phyloP scores from a whole-genome alignment of 2,888 invertebrate genomes.

The Tachina fera region DNA sequence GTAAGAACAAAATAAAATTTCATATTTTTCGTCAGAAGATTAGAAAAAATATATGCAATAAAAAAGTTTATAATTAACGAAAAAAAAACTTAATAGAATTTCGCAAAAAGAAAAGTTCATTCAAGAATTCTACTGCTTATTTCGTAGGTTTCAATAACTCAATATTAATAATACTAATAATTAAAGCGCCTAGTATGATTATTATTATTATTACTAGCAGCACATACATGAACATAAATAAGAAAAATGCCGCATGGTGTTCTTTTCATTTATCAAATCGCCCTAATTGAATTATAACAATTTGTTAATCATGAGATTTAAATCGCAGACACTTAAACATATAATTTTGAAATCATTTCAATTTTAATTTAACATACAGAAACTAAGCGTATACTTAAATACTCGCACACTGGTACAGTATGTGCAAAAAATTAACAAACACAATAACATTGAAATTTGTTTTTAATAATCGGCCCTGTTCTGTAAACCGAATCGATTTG shows the following conservation, averaged over 20 bases:
- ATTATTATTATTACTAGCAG: neutral
- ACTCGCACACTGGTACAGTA: neutral
- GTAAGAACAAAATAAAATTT: neutral
- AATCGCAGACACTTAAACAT: slow-evolving; percentile 43
- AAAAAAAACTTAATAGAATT: neutral
- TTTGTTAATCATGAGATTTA: slow-evolving; percentile 65
- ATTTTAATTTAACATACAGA: neutral
- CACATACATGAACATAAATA: neutral
- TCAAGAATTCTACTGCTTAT: neutral
- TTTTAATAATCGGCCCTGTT: no score
- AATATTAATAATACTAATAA: slow-evolving; percentile 9
- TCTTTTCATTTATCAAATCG: slow-evolving; percentile 26
- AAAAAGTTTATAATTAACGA: no score
- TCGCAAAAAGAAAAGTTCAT: neutral
- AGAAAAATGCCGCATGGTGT: neutral
- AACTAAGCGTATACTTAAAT: neutral
- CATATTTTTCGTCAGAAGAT: no score
- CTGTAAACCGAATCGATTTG: no score
- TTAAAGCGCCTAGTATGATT: slow-evolving; percentile 11
- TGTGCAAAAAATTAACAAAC: neutral
- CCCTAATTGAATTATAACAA: slow-evolving; percentile 68
- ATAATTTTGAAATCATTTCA: slow-evolving; percentile 28
- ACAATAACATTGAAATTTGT: neutral
- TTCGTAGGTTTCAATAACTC: neutral
- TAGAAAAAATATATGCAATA: no score